Base-by-base conservation (phyloP, 2,113 vertebrate genomes). In the Anas platyrhynchos region DNA sequence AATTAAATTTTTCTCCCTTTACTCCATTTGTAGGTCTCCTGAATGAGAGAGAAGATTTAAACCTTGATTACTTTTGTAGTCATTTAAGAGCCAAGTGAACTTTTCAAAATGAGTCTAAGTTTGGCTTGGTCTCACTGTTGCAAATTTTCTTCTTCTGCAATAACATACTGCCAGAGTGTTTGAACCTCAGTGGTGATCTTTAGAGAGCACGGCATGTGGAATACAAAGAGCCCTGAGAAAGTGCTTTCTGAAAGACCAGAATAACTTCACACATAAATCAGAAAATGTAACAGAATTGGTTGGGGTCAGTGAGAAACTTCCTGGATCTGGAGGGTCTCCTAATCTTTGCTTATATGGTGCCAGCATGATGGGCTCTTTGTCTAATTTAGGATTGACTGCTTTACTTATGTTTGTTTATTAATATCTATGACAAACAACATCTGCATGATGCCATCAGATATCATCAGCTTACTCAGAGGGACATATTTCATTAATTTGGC, bases 301-400 rank as follows among this genome's bases (percentile, higher is more conserved):
- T 29, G 22, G 21, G 21, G 27, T 44, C 15, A 59, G 4, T 20
- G 25, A 59, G 68, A 68, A 69, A 23, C 13, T 38, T 88, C 41
- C 46, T 43, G 22, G n/a, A 16, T 22, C 10, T 71, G 67, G 59
- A 55, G 3, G 1, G 9, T 77, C 43, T 74, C 54, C 73, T 68
- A 8, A 63, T 48, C n/a, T 81, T 41, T 84, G 18, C 21, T 88
- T 78, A 43, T 16, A 31, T 2, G 16, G 3, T 38, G 21, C 20
- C 27, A 43, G 13, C 0, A 0, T 29, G 34, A 62, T 26, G 15
- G 34, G 3, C 2, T 17, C n/a, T 77, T 62, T 36, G 32, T 22
- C 56, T 91, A 15, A 25, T n/a, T 67, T 55, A 46, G 20, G 13
- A 89, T 32, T 67, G 32, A 54, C 13, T 43, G 6, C 54, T 59